Base-by-base conservation (phyloP, 1,140 invertebrate species). In the Ylistrum balloti region DNA sequence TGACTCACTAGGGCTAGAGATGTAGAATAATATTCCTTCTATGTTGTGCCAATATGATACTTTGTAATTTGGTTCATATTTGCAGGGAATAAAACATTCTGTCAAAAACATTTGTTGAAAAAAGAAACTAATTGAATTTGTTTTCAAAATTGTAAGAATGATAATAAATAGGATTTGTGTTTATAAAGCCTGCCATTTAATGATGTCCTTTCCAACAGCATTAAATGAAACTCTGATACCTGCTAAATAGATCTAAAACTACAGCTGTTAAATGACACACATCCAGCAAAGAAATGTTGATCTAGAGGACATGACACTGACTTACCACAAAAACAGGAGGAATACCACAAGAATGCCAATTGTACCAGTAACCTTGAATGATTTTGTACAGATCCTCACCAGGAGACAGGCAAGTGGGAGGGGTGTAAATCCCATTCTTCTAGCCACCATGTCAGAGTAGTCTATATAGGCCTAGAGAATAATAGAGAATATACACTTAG, bases 371-470 rank as follows among this genome's bases (percentile, higher is more conserved):
- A 98, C 94, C 38, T 95, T 95, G 74, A 97, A 94, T 89, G 98
- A 97, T 96, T 98, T 97, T 85, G 97, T 96, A 11, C 99, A 95
- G 0, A 99, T 98, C 88, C 98, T 97, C 3, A 98, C 97, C 15
- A 96, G 88, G 13, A 99, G 98, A 32, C 99, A 98, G 0, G 98
- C 98, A 35, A 99, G 95, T 0, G 99, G 99, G 91, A 99, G 97
- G 2, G 99, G 99, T 95, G 99, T 99, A 95, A 99, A 99, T 5
- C 99, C 99, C 98, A 99, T 99, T 90, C 99, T 97, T 2, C 99
- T 97, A 0, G 99, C 99, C 9, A 99, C 98, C 45, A 99, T 96
- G 96, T 99, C 99, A 0, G 99, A 99, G 94, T 99, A 98, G 96
- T 99, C 99, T n/a, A 98, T 98, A 96, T 99, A 99, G 0, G 99